Conservation (phyloP, 2,888 invertebrate species). For the Agrilus cyanescens region DNA sequence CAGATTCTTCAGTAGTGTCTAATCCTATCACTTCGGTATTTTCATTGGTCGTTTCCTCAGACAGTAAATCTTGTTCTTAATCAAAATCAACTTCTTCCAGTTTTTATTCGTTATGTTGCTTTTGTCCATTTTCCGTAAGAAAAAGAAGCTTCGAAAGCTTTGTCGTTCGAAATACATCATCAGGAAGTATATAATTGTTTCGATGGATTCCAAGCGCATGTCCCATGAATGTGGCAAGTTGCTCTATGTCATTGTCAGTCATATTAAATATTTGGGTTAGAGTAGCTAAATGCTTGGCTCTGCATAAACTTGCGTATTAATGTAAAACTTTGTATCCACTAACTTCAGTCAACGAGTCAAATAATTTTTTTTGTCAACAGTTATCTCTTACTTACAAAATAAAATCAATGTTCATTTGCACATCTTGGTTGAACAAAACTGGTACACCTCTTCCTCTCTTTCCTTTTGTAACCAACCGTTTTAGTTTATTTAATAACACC, state of each 20-base stretch:
- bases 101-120: constrained; percentile 14
- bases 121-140: constrained; percentile 12
- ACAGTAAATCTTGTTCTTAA: too few species aligned
- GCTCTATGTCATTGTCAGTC: too few species aligned
- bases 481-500: constrained; percentile 6
- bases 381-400: not conserved
- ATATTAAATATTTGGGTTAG: constrained; percentile 20
- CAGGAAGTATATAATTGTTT: constrained; percentile 15
- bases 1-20: too few species aligned
- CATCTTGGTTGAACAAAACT: constrained; percentile 9
- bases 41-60: too few species aligned
- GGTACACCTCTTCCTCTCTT: constrained; percentile 9
- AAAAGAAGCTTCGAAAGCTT: constrained; percentile 17
- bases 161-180: constrained; percentile 17
- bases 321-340: constrained; percentile 17
- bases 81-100: too few species aligned
- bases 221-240: constrained; percentile 20
- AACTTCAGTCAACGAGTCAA: constrained; percentile 8
- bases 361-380: not conserved
- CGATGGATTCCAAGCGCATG: constrained; percentile 16
- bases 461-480: constrained; percentile 7
- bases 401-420: constrained; percentile 7
- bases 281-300: constrained; percentile 21
- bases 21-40: too few species aligned
- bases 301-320: constrained; percentile 14